Evolutionary conservation across 2,113 vertebrate genomes (phyloP), one percentile per base, ranked within the genome.

Genomic region (Condylura cristata): DNA sequence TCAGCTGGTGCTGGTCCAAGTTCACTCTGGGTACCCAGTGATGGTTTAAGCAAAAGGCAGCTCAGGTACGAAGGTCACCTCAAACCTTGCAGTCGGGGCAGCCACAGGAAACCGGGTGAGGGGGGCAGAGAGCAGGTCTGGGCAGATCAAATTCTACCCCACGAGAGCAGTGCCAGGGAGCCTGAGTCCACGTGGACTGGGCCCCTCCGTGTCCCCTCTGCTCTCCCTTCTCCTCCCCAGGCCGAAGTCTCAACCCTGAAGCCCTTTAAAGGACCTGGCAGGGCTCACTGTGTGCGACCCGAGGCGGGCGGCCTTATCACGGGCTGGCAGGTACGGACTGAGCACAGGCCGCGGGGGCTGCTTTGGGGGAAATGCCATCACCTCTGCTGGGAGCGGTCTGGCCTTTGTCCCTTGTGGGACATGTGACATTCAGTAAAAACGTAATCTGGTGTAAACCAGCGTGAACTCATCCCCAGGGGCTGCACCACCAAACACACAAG

Each of bases 381-480:
- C 68, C 72, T 65, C 0, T 2, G 8, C 48, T 22, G 86, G 96
- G 93, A 88, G 94, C 61, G 96, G 91, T 39, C 11, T 39, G 85
- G 90, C 94, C 97, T 97, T 97, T 97, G 97, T 95, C 95, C 95
- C 82, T 66, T 39, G 71, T 13, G 68, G 71, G 46, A 39, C 78
- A 13, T 1, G 71, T 93, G 88, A 94, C 41, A 56, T 90, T 92
- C 37, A 56, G 72, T 18, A 32, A 74, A 92, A 89, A 89, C 0
- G 3, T 37, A 95, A 91, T 70, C 94, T 76, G 91, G 82, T 75
- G 18, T 75, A 79, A 91, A 81, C 79, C 89, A 53, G 80, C 68
- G 20, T 11, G 65, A 78, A 78, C 51, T 71, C 56, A 65, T 89
- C 87, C 8, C 8, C 2, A 4, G 14, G n/a, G 56, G 41, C n/a